Evolutionary conservation across 2,113 vertebrate species (phyloP).

Genomic region (Thamnophis sirtalis): DNA sequence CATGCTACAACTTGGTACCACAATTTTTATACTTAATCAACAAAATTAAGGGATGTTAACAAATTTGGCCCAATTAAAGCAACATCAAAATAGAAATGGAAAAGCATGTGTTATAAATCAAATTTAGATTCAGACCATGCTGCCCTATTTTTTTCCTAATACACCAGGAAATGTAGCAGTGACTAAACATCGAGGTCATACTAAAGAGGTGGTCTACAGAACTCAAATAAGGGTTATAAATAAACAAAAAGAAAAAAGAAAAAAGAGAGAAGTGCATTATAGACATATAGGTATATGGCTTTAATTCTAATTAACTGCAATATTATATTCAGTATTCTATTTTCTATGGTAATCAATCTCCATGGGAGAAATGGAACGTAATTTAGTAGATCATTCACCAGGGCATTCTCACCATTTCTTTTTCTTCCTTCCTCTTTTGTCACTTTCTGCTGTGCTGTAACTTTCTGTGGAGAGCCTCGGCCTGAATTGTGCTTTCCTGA

Average conservation of each 20-base stretch:
- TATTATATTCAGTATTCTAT: fast-evolving
- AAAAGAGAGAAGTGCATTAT: not conserved
- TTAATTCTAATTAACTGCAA: not conserved
- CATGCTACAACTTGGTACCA: slow-evolving; percentile 7
- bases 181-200: not conserved
- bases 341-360: not conserved
- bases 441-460: slow-evolving; percentile 85
- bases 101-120: slow-evolving; percentile 2
- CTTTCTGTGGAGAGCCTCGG: slow-evolving; percentile 80
- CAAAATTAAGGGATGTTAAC: slow-evolving; percentile 29
- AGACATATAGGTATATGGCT: not conserved
- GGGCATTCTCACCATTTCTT: slow-evolving; percentile 82
- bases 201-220: not conserved
- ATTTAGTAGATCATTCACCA: slow-evolving; percentile 11
- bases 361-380: fast-evolving
- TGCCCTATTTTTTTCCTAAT: not conserved
- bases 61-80: slow-evolving; percentile 27
- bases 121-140: not conserved
- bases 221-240: not conserved
- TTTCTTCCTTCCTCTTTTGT: slow-evolving; percentile 86
- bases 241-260: not conserved
- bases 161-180: not conserved
- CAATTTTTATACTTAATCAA: slow-evolving; percentile 33
- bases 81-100: slow-evolving; percentile 21
- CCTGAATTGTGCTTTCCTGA: slow-evolving; percentile 86